Conservation (phyloP, 2,113 vertebrate species). For the Sialia sialis region DNA sequence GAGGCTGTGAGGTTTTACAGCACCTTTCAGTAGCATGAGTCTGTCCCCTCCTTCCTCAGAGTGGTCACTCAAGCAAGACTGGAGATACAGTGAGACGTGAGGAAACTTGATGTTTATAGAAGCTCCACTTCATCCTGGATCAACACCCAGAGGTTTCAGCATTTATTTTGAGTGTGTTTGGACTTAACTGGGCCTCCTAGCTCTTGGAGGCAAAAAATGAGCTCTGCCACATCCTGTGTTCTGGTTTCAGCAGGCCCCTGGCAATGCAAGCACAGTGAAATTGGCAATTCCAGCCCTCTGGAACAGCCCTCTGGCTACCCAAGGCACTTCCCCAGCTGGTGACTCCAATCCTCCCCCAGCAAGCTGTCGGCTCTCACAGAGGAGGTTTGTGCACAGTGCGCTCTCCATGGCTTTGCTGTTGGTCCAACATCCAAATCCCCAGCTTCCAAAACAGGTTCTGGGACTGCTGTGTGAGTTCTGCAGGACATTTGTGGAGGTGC, state of each 20-base stretch:
- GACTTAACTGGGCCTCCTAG: background rate
- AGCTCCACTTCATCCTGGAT: background rate
- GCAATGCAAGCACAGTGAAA: background rate
- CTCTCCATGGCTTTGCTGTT: background rate
- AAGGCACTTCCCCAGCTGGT: background rate
- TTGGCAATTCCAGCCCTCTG: background rate
- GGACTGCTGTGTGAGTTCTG: background rate
- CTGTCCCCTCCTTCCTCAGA: background rate
- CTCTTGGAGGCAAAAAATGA: background rate
- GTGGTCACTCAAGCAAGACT: fast-evolving
- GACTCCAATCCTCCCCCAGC: background rate
- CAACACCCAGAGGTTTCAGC: background rate
- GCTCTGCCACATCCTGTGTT: background rate
- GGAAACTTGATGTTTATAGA: background rate
- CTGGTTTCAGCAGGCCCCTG: background rate
- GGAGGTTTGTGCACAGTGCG: fast-evolving
- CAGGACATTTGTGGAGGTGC: background rate
- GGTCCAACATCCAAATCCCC: background rate
- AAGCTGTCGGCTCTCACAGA: background rate
- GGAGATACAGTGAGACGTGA: background rate
- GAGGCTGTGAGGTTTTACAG: background rate
- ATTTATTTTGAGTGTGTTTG: background rate
- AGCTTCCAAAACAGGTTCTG: background rate
- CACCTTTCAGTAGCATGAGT: background rate
- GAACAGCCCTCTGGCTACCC: background rate